Evolutionary conservation across 2,797 vertebrate genomes (phyloP), one percentile per base, ranked within the genome.

Genomic region (Onychomys leucogaster): DNA sequence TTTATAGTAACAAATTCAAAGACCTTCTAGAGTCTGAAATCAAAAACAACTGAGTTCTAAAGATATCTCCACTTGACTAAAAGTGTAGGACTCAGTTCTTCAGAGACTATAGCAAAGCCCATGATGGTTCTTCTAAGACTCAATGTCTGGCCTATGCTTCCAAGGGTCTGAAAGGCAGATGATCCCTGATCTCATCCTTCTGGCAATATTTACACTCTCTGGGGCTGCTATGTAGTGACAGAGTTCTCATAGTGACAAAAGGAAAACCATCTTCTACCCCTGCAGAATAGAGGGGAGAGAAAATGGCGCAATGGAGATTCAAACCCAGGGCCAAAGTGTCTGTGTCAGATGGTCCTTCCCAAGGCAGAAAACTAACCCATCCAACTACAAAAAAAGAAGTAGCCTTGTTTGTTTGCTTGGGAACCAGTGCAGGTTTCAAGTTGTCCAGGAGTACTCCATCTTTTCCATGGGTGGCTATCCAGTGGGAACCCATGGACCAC

Each of bases 1-100:
- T 86, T 78, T 71, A 87, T 37, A 14, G 27, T 2, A 82, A 93
- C 32, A 94, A 82, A 96, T 82, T 89, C 49, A 94, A 97, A 96
- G 55, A 78, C 23, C 3, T 61, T 83, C 34, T 86, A 4, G 41
- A 25, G 43, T 65, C 10, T 41, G 87, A 32, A 82, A 17, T 73
- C 14, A 16, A 16, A 27, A 84, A 90, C 5, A 83, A 41, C 34
- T 80, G 91, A 84, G 77, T 84, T 59, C 17, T 55, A 32, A 88
- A 80, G 43, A 6, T 52, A 29, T 0, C 37, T 87, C 32, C 3
- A 27, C 52, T 55, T 83, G 8, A 19, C 41, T 94, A 65, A 43
- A 91, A 77, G 13, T 3, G 7, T 19, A 69, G 25, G 55, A 34
- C 17, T 73, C 29, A 46, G 43, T 67, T 87, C 49, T 87, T 96